These are phyloP conservation scores for Cryptoleucopteryx plumbea DNA, from an alignment of 2,113 vertebrate species.

Conservation along the genomic window DNA sequence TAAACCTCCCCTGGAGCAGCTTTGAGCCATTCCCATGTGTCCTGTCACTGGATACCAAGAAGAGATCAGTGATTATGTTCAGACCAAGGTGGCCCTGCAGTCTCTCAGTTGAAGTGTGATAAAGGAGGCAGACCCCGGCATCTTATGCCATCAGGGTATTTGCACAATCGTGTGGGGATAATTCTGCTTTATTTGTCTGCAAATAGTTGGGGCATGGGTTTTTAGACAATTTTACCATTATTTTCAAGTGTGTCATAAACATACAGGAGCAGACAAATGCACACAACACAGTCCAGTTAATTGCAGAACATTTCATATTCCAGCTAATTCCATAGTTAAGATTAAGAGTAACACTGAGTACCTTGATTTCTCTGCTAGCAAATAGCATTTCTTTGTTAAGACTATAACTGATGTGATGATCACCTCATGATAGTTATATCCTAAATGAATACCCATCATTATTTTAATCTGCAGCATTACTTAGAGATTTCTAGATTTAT, in stretches of 20 bases:
- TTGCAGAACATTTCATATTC: neutral
- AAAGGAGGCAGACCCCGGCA: neutral
- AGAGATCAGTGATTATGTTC: neutral
- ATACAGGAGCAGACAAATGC: neutral
- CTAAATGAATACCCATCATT: neutral
- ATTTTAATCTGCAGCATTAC: neutral
- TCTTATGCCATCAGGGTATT: neutral
- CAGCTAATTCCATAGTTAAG: neutral
- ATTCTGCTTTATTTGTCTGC: neutral
- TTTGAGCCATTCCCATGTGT: neutral
- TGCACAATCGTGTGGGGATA: neutral
- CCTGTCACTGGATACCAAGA: neutral
- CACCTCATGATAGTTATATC: neutral
- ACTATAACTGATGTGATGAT: neutral
- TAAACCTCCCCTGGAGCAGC: too few species aligned
- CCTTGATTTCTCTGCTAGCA: neutral
- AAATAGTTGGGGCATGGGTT: neutral
- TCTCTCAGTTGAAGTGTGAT: neutral
- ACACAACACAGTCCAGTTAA: neutral
- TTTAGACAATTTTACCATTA: neutral
- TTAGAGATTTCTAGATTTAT: neutral
- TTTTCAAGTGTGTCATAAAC: neutral
- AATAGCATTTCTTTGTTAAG: neutral
- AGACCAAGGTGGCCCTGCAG: neutral
- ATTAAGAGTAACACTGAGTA: neutral